Conservation (phyloP, 2,113 vertebrate species). For the Oncorhynchus masou region DNA sequence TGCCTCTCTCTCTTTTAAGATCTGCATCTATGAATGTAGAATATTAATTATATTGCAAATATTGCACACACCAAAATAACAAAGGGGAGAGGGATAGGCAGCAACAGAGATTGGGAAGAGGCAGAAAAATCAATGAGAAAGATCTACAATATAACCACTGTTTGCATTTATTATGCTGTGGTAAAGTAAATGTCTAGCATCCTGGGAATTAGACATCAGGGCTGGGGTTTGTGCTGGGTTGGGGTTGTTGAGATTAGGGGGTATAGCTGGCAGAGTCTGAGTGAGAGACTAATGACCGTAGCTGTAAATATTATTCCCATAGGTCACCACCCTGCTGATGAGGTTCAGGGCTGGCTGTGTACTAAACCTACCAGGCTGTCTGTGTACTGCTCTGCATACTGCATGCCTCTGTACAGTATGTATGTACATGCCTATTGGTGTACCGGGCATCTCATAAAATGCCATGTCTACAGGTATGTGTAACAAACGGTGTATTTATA, state of each 20-base stretch:
- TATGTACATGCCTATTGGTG: too few species aligned
- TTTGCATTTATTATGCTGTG: conserved; percentile 11
- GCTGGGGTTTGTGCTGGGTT: conserved; percentile 39
- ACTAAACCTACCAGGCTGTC: too few species aligned
- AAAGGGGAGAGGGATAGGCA: background rate
- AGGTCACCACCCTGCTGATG: conserved; percentile 45
- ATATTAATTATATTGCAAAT: background rate
- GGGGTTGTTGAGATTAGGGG: conserved; percentile 52
- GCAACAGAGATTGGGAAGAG: background rate
- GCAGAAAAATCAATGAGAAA: background rate
- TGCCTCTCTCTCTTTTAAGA: background rate
- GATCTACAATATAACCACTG: background rate
- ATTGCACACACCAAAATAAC: background rate
- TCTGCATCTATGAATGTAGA: background rate
- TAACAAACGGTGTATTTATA: too few species aligned
- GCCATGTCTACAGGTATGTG: too few species aligned
- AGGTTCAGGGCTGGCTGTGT: background rate
- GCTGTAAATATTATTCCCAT: conserved; percentile 59
- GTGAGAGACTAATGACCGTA: conserved; percentile 45
- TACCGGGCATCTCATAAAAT: too few species aligned
- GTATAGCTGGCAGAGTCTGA: conserved; percentile 36
- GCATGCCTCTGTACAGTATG: too few species aligned
- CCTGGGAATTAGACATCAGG: conserved; percentile 27
- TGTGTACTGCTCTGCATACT: too few species aligned
- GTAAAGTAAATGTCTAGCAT: conserved; percentile 11